Evolutionary conservation across 2,888 invertebrate species (phyloP), one percentile per base, ranked within the genome.

Genomic region (Heliconius hortense): DNA sequence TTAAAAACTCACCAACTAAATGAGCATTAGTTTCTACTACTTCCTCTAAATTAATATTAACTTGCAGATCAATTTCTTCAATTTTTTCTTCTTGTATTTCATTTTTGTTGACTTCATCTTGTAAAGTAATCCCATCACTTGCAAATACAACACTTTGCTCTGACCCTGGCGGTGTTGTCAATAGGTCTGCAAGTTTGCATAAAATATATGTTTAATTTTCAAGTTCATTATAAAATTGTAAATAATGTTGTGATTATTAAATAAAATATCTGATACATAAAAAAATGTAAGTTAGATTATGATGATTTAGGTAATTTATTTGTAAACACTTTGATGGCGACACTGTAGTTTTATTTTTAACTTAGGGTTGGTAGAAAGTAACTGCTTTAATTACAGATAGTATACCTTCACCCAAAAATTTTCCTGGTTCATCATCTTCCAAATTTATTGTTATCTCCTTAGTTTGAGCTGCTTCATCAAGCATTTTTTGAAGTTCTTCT

Each of bases 121-220:
- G 82, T 1, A 95, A 85, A 68, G 95, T 95, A 73, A 84, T 85
- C 5, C 95, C 95, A 86, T 95, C 95, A 72, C 89, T 89, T 75
- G 90, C 91, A 87, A 96, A 96, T 63, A 94, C 83, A 21, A 95
- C 88, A 39, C 95, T 95, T 77, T 93, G 93, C 77, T 92, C 87
- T 81, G 96, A 96, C 0, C 97, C 97, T 15, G 97, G 97, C 0
- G 97, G 96, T 76, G 95, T 90, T 4, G 94, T 94, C 8, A 96
- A 83, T 48, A 96, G 86, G 77, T 95, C 95, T 96, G 84, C 21
- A 89, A 88, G 53, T 75, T 78, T 66, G 4, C 8, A 56, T 56
- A 15, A 56, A 68, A 28, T 48, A 39, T 28, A 18, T 28, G 31
- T 67, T 11, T 48, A 21, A 48, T 18, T 48, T 18, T 7, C 18